Evolutionary conservation across 2,113 vertebrate species (phyloP), one percentile per base, ranked within the genome.

Genomic region (Lichenostomus cassidix): DNA sequence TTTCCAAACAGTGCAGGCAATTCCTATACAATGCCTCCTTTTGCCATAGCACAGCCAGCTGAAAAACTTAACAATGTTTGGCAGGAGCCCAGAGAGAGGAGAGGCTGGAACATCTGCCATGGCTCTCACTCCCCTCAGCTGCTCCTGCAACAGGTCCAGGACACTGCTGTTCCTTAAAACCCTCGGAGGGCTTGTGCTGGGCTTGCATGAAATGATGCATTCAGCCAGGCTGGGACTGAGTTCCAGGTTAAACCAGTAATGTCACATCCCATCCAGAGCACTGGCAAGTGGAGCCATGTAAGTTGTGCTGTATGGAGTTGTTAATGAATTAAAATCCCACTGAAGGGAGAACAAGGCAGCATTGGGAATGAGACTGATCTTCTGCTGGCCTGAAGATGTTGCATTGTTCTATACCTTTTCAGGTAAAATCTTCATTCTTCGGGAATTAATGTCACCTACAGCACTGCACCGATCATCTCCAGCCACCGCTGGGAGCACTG

Each of bases 281-380:
- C 27, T 11, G 55, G n/a, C 46, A 50, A 41, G 24, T 0, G 7
- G 31, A 39, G 31, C 10, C 73, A 18, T 20, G 21, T 6, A 62
- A 62, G 9, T 22, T 1, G 23, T n/a, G 35, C 35, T 17, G 1
- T 53, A 8, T 0, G 0, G 37, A 59, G 44, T 22, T 11, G 6
- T 31, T 41, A 2, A 42, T 10, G 1, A 12, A 23, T 18, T 64
- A 35, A 73, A 50, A 69, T 50, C 19, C 2, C 21, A 4, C 7
- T 2, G n/a, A 22, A 49, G 28, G 25, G 35, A 31, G 31, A 23
- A 46, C 1, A 7, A 44, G 35, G 37, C 0, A 1, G 33, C 25
- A 14, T 19, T 14, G 29, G 37, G 21, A 46, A 3, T 2, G 4
- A 8, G 35, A 25, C 27, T 39, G 23, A 22, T 70, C 28, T 76